These are phyloP conservation scores for Heliconius charithonia DNA, from an alignment of 2,888 invertebrate genomes.

Conservation along the genomic window DNA sequence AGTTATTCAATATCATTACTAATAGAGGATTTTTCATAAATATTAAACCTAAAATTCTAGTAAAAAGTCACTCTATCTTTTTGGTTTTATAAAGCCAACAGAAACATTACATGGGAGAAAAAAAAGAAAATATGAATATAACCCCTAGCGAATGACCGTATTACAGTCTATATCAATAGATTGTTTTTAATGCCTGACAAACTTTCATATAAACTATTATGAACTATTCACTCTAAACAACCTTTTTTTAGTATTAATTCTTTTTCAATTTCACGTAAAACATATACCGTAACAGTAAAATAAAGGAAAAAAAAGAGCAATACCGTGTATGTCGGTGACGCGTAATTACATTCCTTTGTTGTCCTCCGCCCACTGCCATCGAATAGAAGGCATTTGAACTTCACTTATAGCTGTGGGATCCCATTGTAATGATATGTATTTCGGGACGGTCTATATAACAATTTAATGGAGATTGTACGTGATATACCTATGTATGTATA, in stretches of 20 bases:
- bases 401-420: constrained; percentile 27
- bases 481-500: constrained; percentile 8
- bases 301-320: constrained; percentile 55
- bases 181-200: no score
- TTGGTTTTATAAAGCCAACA: no score
- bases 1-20: neutral
- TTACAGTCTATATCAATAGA: no score
- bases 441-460: constrained; percentile 13
- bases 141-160: no score
- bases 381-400: constrained; percentile 40
- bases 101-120: no score
- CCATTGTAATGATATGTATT: constrained; percentile 6
- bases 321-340: constrained; percentile 65
- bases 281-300: constrained; percentile 18
- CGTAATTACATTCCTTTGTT: constrained; percentile 77
- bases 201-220: neutral
- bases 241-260: neutral
- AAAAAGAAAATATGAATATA: no score
- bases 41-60: neutral
- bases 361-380: constrained; percentile 50
- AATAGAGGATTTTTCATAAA: neutral
- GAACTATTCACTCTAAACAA: neutral
- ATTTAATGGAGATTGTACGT: constrained; percentile 10
- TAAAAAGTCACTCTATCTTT: no score
- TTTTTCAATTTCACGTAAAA: constrained; percentile 1